These are phyloP conservation scores for Cyanoderma ruficeps DNA, from an alignment of 2,113 vertebrate species.

Conservation along the genomic window DNA sequence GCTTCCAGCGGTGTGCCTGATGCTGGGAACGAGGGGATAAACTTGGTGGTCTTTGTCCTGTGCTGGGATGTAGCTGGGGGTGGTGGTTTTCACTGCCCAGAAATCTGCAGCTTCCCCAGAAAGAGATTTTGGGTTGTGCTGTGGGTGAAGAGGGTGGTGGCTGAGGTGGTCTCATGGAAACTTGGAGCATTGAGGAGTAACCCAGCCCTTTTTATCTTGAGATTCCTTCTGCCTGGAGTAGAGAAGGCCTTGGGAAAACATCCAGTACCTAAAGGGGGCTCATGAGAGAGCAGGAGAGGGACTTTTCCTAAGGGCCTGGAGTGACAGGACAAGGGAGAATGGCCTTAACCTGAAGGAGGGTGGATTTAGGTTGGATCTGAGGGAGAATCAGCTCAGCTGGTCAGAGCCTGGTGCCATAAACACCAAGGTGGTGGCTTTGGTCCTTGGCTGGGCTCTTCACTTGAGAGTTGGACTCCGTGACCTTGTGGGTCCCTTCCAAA, in stretches of 20 bases:
- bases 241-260: not conserved
- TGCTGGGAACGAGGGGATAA: not conserved
- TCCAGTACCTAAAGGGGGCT: not conserved
- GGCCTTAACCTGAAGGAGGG: not conserved
- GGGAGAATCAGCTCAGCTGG: not conserved
- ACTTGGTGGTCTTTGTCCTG: not conserved
- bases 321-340: not conserved
- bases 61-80: not conserved
- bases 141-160: not conserved
- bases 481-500: not conserved
- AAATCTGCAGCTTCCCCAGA: not conserved
- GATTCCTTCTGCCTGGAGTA: not conserved
- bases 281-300: not conserved
- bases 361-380: not conserved
- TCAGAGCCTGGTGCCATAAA: not conserved
- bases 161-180: not conserved
- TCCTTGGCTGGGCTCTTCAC: not conserved
- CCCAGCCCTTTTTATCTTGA: not conserved
- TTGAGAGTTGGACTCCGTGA: fast-evolving
- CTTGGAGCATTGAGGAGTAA: not conserved
- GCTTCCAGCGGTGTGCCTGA: fast-evolving
- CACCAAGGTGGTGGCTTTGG: fast-evolving
- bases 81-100: not conserved
- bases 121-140: not conserved
- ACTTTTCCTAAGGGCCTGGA: not conserved